Percentiles rank a stretch among this genome's conserved stretches.
Evolutionary conservation across 1,140 invertebrate genomes (phyloP).

Genomic region (Belonocnema kinseyi): DNA sequence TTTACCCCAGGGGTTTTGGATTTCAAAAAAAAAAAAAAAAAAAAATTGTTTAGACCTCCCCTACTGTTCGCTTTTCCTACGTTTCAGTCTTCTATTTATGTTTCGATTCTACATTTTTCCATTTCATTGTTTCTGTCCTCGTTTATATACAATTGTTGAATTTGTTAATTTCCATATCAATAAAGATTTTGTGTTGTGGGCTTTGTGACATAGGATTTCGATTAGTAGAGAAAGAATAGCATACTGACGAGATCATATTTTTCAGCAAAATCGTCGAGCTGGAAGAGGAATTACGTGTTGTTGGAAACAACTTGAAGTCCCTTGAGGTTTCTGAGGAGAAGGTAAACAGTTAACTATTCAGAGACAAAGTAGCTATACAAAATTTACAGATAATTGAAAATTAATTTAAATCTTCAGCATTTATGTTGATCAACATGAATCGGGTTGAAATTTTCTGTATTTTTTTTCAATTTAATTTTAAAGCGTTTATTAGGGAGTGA

Average conservation of each 20-base stretch:
- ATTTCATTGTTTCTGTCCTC: background rate
- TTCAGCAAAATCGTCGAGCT: slow-evolving; percentile 99
- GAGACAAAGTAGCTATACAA: background rate
- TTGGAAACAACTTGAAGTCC: slow-evolving; percentile 99
- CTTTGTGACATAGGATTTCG: slow-evolving; percentile 11
- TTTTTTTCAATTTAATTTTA: background rate
- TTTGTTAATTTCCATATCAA: background rate
- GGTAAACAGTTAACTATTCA: slow-evolving; percentile 77
- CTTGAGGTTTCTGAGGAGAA: slow-evolving; percentile 99
- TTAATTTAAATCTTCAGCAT: slow-evolving; percentile 28
- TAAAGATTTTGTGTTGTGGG: slow-evolving; percentile 1
- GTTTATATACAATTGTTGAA: background rate
- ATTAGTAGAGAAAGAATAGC: background rate
- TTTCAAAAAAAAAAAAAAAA: no score
- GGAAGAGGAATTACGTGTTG: slow-evolving; percentile 98
- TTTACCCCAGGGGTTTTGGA: no score
- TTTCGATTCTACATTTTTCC: no score
- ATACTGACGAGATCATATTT: slow-evolving; percentile 58
- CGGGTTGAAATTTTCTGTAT: background rate
- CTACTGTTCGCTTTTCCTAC: no score
- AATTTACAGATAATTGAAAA: slow-evolving; percentile 30
- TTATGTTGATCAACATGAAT: background rate
- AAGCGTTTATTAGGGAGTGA: background rate
- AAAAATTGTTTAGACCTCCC: no score
- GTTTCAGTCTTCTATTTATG: no score